A percentile compares a stretch with the other conserved stretches of the same genome.
Evolutionary conservation across 2,888 invertebrate species (phyloP).

Genomic region (Drosophila anomalata): DNA sequence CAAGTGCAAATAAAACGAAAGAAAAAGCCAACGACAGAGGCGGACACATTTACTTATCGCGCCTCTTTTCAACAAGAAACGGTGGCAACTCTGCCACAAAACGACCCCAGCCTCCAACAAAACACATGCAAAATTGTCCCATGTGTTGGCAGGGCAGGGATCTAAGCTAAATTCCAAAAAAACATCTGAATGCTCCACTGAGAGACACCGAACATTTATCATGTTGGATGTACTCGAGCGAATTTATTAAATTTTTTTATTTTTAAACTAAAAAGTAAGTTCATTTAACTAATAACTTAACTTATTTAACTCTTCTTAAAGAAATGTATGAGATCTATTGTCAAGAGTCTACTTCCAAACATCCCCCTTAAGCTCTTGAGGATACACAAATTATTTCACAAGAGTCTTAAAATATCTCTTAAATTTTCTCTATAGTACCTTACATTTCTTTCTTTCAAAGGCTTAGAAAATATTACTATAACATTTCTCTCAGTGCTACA

Average conservation of each 20-base stretch:
- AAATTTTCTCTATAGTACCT: neutral
- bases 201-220: neutral
- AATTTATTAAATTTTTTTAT: too few species aligned
- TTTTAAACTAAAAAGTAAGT: too few species aligned
- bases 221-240: neutral
- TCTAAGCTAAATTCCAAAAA: slow-evolving; percentile 27
- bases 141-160: slow-evolving; percentile 38
- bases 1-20: slow-evolving; percentile 75
- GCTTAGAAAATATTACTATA: neutral
- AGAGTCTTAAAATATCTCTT: neutral
- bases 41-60: slow-evolving; percentile 80
- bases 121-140: slow-evolving; percentile 75
- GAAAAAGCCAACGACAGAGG: slow-evolving; percentile 43
- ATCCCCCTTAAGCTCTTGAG: too few species aligned
- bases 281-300: too few species aligned
- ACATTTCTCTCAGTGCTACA: slow-evolving; percentile 34
- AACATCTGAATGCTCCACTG: slow-evolving; percentile 37
- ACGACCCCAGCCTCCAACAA: slow-evolving; percentile 48
- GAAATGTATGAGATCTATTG: too few species aligned
- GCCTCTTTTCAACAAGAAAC: slow-evolving; percentile 74
- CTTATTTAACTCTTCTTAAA: too few species aligned
- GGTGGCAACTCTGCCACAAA: slow-evolving; percentile 68
- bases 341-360: too few species aligned
- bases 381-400: neutral
- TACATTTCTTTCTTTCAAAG: too few species aligned